phyloP scores from a whole-genome alignment of 2,797 vertebrate species.

The Psittacula echo region DNA sequence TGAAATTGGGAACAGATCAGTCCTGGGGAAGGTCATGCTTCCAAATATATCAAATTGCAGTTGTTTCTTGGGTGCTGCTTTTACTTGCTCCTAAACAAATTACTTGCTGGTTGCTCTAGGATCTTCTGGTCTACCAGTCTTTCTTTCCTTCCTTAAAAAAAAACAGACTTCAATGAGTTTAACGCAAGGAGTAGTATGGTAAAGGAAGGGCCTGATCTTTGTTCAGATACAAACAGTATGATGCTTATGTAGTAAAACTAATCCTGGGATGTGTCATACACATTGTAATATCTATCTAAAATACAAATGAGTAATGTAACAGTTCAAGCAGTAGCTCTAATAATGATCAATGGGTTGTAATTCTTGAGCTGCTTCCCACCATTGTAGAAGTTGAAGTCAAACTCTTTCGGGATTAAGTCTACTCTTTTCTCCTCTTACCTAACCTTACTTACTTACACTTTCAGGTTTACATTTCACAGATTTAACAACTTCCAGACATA shows the following conservation, averaged over 20 bases:
- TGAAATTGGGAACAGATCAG: background rate
- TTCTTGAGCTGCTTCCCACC: background rate
- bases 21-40: background rate
- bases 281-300: background rate
- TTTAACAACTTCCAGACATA: background rate
- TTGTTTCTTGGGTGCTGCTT: background rate
- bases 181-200: background rate
- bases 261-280: background rate
- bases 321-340: background rate
- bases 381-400: background rate
- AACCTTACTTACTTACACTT: background rate
- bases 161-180: background rate
- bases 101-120: background rate
- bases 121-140: background rate
- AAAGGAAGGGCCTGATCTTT: background rate
- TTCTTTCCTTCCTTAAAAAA: background rate
- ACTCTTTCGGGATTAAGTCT: background rate
- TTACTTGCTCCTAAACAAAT: background rate
- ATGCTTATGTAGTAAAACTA: background rate
- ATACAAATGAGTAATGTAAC: background rate
- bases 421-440: background rate
- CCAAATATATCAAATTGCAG: background rate
- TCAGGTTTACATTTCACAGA: background rate
- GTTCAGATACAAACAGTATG: background rate
- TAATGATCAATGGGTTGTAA: background rate